These are phyloP conservation scores for Amphiduros pacificus DNA, from an alignment of 2,888 invertebrate genomes.

Conservation along the genomic window DNA sequence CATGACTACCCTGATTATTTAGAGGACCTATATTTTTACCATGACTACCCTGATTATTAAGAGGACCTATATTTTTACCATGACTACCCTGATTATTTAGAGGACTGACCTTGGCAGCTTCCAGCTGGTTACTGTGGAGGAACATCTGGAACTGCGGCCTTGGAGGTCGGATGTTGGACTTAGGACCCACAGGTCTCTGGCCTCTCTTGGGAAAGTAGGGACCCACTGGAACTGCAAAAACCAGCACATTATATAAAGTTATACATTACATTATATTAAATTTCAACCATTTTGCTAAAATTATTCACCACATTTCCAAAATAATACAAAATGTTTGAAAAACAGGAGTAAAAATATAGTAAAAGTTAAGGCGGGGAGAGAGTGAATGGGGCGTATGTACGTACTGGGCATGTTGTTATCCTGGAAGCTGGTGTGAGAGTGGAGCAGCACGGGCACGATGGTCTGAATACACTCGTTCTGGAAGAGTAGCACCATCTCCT, in stretches of 20 bases:
- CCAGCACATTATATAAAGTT: background rate
- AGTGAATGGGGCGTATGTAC: too few species aligned
- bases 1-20: too few species aligned
- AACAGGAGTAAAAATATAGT: too few species aligned
- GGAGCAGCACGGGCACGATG: conserved; percentile 81
- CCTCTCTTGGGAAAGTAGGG: conserved; percentile 78
- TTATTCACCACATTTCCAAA: too few species aligned
- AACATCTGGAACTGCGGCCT: conserved; percentile 84
- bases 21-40: too few species aligned
- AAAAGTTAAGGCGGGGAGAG: too few species aligned
- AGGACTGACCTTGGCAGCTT: conserved; percentile 67
- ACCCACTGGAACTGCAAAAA: conserved; percentile 70
- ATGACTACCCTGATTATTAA: too few species aligned
- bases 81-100: too few species aligned
- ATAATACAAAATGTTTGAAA: background rate
- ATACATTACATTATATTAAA: too few species aligned
- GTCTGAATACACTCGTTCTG: conserved; percentile 80
- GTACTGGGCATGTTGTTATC: conserved; percentile 61
- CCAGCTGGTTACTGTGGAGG: conserved; percentile 75
- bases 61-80: too few species aligned
- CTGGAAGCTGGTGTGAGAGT: conserved; percentile 80
- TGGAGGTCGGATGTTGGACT: conserved; percentile 73
- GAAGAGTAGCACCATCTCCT: conserved; percentile 77
- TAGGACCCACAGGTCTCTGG: conserved; percentile 63
- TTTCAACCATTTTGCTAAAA: too few species aligned